Conservation (phyloP, 2,797 vertebrate species). For the Danio tinwini region DNA sequence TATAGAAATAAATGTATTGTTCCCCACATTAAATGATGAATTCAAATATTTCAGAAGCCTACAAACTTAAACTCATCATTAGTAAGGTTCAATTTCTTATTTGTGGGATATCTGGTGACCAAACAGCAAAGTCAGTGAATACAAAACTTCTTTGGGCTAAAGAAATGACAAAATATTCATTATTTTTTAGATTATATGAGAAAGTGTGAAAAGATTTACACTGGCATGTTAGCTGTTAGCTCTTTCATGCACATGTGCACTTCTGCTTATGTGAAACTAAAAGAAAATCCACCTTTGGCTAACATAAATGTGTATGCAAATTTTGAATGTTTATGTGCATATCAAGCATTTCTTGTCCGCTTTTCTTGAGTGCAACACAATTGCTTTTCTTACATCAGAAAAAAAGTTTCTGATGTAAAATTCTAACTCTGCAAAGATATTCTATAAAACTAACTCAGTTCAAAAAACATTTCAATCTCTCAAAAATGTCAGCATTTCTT, state of each 20-base stretch:
- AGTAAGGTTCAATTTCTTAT: too few species aligned
- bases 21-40: too few species aligned
- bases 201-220: background rate
- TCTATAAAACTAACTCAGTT: background rate
- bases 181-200: background rate
- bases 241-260: background rate
- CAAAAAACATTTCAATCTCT: background rate
- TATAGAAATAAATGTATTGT: too few species aligned
- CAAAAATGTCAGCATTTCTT: background rate
- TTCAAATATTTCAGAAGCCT: too few species aligned
- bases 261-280: background rate
- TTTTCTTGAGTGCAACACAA: background rate
- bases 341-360: background rate
- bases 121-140: too few species aligned
- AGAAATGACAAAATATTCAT: background rate
- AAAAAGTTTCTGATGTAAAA: background rate
- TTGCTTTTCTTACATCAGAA: too few species aligned
- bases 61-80: too few species aligned
- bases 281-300: background rate
- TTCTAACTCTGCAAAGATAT: background rate
- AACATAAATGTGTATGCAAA: background rate
- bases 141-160: background rate
- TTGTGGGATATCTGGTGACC: too few species aligned
- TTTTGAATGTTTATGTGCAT: conserved; percentile 10
- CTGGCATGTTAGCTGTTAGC: background rate